Conservation (phyloP, 92 coral and sea anemone genomes). For the Zoanthus solanderi region DNA sequence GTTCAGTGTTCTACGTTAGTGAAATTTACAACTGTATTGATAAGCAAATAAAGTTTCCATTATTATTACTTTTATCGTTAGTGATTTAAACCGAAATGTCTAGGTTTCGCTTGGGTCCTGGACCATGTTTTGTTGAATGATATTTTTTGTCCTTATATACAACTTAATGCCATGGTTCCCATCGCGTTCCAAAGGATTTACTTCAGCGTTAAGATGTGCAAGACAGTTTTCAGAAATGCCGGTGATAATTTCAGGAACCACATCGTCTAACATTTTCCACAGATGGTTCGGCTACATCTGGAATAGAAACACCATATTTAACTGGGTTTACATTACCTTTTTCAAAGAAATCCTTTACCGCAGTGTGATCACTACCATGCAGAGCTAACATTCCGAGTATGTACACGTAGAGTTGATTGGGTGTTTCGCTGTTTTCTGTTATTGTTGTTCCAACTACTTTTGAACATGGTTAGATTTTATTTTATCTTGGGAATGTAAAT, state of each 20-base stretch:
- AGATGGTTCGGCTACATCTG: conserved; percentile 42
- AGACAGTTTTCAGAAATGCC: not conserved
- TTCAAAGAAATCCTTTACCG: conserved; percentile 60
- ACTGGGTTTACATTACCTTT: not conserved
- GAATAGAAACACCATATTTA: conserved; percentile 43
- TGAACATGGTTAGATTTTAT: conserved; percentile 31
- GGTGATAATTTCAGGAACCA: not conserved
- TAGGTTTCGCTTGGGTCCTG: no score
- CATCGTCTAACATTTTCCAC: not conserved
- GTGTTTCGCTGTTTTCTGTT: conserved; percentile 60
- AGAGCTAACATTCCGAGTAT: conserved; percentile 41
- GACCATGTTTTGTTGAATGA: not conserved
- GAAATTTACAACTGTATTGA: no score
- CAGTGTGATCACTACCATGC: conserved; percentile 42
- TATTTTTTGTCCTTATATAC: not conserved
- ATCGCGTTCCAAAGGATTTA: not conserved
- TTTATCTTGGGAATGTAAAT: conserved; percentile 54
- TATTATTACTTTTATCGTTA: no score
- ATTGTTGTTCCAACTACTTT: conserved; percentile 61
- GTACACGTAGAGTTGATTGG: conserved; percentile 48
- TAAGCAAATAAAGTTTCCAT: no score
- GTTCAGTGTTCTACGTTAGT: no score
- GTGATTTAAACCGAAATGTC: no score
- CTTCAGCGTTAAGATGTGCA: not conserved
- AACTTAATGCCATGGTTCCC: conserved; percentile 12